Base-by-base conservation (phyloP, 2,113 vertebrate species). In the Caloenas nicobarica region DNA sequence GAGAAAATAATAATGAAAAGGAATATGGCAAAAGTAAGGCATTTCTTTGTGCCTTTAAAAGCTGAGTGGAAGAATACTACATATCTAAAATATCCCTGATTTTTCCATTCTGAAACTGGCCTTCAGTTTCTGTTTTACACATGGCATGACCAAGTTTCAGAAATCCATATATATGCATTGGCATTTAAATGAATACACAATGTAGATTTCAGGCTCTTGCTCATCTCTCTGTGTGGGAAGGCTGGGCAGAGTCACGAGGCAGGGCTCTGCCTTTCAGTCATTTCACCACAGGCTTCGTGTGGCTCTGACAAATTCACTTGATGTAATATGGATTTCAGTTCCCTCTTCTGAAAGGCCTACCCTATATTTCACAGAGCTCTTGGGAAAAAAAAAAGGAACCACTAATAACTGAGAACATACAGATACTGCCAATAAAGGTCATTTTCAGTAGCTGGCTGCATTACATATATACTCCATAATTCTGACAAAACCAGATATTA, bases 271-370 rank as follows among this genome's bases (percentile, higher is more conserved):
- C 9, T 34, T 22, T 73, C 33, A 19, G 25, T 33, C 13, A 25
- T 42, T 42, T 69, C n/a, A 16, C 22, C 36, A 29, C n/a, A 51
- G 24, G 42, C 48, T 79, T 44, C 3, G 0, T 1, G 0, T 4
- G 34, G 34, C n/a, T 78, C 17, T 70, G 74, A 54, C 2, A 60
- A 76, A 71, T 68, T 54, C 28, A 46, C 6, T 38, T 74, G 19
- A 17, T 46, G 9, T 11, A 65, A 36, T 7, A 26, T 1, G 24
- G 42, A 40, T 57, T 77, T 70, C 7, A 48, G 36, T n/a, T 90
- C 51, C 76, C 11, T 1, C 26, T 74, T 72, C 56, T 58, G 60
- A 74, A 90, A 88, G 60, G 10, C 21, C 23, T 48, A 62, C 33
- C 14, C 65, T 16, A 11, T 14, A 28, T 71, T 11, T 4, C 1